Evolutionary conservation across 1,140 invertebrate species (phyloP).

Genomic region (Penaeus vannamei): DNA sequence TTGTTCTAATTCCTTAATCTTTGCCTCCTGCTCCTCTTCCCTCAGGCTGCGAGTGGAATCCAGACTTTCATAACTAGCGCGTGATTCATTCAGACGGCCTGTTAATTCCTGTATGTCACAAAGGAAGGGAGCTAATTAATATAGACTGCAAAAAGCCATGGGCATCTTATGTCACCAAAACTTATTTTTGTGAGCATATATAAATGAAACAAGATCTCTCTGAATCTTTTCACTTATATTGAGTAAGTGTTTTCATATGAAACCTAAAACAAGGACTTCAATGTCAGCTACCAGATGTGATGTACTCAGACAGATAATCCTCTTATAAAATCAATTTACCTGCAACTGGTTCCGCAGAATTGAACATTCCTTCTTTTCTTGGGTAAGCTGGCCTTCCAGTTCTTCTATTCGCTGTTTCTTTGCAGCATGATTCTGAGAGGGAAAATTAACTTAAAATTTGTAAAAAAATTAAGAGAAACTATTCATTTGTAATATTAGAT

Average conservation of each 20-base stretch:
- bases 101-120: conserved; percentile 18
- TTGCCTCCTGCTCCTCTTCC: conserved; percentile 55
- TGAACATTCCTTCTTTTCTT: conserved; percentile 44
- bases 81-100: conserved; percentile 48
- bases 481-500: neutral
- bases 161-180: no score
- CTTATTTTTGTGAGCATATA: no score
- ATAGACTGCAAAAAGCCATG: no score
- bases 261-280: no score
- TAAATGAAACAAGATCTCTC: no score
- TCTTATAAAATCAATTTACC: neutral
- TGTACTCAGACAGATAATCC: neutral
- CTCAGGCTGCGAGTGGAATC: conserved; percentile 40
- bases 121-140: no score
- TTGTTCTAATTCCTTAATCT: conserved; percentile 39
- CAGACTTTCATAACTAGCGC: conserved; percentile 29
- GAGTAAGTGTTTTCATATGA: no score
- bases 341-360: conserved; percentile 39
- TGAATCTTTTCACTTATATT: no score
- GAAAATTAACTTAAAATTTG: no score
- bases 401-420: conserved; percentile 37
- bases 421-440: conserved; percentile 26
- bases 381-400: conserved; percentile 29
- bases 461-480: neutral
- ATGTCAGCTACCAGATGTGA: neutral